Percentiles rank a stretch among this genome's conserved stretches.
These are phyloP conservation scores for Lepisosteus oculatus DNA, from an alignment of 2,113 vertebrate genomes.

Conservation along the genomic window DNA sequence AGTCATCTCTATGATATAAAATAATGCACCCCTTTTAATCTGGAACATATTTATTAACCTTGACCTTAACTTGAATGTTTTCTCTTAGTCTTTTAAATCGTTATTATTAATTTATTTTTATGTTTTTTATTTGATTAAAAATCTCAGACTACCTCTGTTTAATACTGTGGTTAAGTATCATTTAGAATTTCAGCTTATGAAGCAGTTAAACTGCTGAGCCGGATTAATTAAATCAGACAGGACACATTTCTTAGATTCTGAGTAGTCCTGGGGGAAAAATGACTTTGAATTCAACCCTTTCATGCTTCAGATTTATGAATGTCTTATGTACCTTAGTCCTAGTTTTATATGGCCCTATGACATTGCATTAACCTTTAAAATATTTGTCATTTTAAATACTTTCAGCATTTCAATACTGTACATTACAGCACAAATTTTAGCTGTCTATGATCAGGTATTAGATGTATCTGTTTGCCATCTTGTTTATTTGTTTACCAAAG, in stretches of 20 bases:
- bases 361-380: constrained; percentile 40
- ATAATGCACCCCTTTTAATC: too few relatives aligned
- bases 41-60: too few relatives aligned
- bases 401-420: constrained; percentile 1
- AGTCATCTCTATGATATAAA: too few relatives aligned
- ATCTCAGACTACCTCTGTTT: too few relatives aligned
- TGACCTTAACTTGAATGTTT: too few relatives aligned
- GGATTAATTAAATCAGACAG: constrained; percentile 32
- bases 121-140: too few relatives aligned
- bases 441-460: too few relatives aligned
- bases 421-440: too few relatives aligned
- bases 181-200: constrained; percentile 17
- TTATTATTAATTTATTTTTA: too few relatives aligned
- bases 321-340: constrained; percentile 38
- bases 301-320: constrained; percentile 33
- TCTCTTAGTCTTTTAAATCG: too few relatives aligned
- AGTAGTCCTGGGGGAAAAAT: constrained; percentile 23
- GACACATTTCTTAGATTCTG: constrained; percentile 21
- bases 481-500: too few relatives aligned
- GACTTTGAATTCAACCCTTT: constrained; percentile 10
- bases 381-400: constrained; percentile 14
- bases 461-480: too few relatives aligned
- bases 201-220: background rate
- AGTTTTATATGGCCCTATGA: constrained; percentile 32
- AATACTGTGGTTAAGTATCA: background rate